Conservation (phyloP, 2,113 vertebrate genomes). For the Cryptomyrus ogoouensis region DNA sequence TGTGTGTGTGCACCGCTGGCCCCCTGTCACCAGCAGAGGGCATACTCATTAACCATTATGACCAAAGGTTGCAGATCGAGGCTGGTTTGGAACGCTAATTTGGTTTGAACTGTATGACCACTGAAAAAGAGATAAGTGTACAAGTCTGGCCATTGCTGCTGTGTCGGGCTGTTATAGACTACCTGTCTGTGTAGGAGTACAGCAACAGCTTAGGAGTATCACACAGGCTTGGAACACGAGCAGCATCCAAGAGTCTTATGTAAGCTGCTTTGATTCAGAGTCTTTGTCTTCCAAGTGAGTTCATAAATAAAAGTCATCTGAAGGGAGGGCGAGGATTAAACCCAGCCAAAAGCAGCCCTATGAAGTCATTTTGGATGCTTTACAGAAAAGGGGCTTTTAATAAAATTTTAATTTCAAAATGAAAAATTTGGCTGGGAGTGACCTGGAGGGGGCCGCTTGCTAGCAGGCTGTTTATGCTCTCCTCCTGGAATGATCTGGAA, state of each 20-base stretch:
- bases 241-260: not conserved
- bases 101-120: not conserved
- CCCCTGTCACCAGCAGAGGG: not conserved
- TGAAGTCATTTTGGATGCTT: constrained; percentile 25
- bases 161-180: not conserved
- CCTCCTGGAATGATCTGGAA: constrained; percentile 25
- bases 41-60: not conserved
- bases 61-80: not conserved
- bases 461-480: constrained; percentile 12
- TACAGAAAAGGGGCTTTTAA: constrained; percentile 13
- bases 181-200: not conserved
- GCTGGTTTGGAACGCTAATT: not conserved
- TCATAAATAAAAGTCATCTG: not conserved
- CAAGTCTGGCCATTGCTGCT: not conserved
- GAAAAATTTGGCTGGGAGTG: constrained; percentile 30
- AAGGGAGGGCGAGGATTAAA: not conserved
- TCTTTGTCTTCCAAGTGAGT: not conserved
- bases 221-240: not conserved
- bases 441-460: constrained; percentile 25
- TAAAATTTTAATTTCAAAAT: constrained; percentile 18
- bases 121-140: not conserved
- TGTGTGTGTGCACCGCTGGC: not conserved
- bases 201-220: not conserved
- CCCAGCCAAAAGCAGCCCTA: not conserved
- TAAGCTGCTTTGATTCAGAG: not conserved